These are phyloP conservation scores for Tromatobia lineatoria DNA, from an alignment of 2,888 invertebrate species.

Conservation along the genomic window DNA sequence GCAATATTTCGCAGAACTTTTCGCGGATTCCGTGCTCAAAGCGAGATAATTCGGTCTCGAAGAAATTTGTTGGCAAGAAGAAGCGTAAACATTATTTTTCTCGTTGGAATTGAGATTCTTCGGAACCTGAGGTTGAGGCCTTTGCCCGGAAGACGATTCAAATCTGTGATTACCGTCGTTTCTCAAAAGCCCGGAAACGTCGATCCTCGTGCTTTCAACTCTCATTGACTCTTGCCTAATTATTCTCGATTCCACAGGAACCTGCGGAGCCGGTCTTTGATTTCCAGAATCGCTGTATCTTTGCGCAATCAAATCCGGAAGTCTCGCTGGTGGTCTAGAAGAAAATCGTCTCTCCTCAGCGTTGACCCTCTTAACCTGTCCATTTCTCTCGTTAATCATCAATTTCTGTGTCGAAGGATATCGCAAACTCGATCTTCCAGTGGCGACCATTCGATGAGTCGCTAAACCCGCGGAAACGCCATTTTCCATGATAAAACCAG, in stretches of 20 bases:
- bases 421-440: conserved; percentile 85
- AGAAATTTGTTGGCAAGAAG: conserved; percentile 39
- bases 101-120: conserved; percentile 50
- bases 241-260: conserved; percentile 81
- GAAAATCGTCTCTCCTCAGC: conserved; percentile 76
- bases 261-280: conserved; percentile 82
- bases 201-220: conserved; percentile 76
- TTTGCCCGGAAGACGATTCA: conserved; percentile 79
- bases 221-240: conserved; percentile 82
- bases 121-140: conserved; percentile 81
- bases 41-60: conserved; percentile 75
- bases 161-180: conserved; percentile 74
- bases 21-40: conserved; percentile 66
- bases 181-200: conserved; percentile 73
- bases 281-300: conserved; percentile 82
- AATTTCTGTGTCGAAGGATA: conserved; percentile 86
- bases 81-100: conserved; percentile 65
- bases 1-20: conserved; percentile 69
- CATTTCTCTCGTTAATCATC: conserved; percentile 85
- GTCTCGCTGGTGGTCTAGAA: conserved; percentile 77
- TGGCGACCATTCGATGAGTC: conserved; percentile 80
- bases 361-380: conserved; percentile 78
- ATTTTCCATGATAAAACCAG: conserved; percentile 76
- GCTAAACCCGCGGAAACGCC: conserved; percentile 77
- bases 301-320: conserved; percentile 80